Conservation (phyloP, 2,797 vertebrate genomes). For the Pyrocephalus nanus region DNA sequence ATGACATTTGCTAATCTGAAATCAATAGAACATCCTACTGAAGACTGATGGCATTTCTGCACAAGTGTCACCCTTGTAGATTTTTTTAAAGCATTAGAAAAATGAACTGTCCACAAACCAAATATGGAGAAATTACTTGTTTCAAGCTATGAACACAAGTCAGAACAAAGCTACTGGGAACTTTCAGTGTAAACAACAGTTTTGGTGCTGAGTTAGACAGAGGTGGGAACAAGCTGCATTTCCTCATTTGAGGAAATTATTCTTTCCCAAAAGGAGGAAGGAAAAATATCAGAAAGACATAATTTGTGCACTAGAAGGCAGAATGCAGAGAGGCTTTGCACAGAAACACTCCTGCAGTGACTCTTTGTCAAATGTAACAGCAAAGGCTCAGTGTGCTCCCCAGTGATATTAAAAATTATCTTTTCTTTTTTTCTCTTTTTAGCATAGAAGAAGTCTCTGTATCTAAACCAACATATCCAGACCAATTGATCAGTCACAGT, state of each 20-base stretch:
- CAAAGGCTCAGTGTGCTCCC: not conserved
- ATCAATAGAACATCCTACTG: not conserved
- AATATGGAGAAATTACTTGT: not conserved
- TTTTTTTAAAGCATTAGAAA: not conserved
- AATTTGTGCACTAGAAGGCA: not conserved
- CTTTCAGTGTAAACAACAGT: not conserved
- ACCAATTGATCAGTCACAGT: not conserved
- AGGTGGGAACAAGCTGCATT: not conserved
- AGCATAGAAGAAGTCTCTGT: not conserved
- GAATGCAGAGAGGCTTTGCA: not conserved
- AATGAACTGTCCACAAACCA: not conserved
- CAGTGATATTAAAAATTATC: not conserved
- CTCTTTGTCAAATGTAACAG: not conserved
- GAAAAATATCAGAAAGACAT: not conserved
- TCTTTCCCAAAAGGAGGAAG: not conserved
- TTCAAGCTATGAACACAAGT: not conserved
- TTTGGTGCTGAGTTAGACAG: not conserved
- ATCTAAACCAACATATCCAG: not conserved
- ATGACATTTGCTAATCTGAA: constrained; percentile 6
- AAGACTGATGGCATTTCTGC: not conserved
- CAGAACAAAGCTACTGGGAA: not conserved
- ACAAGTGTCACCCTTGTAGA: not conserved
- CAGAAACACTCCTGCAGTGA: not conserved
- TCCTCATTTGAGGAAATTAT: not conserved
- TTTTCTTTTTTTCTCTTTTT: not conserved